These are phyloP conservation scores for Neelides folsomi DNA, from an alignment of 2,888 invertebrate species.

Conservation along the genomic window DNA sequence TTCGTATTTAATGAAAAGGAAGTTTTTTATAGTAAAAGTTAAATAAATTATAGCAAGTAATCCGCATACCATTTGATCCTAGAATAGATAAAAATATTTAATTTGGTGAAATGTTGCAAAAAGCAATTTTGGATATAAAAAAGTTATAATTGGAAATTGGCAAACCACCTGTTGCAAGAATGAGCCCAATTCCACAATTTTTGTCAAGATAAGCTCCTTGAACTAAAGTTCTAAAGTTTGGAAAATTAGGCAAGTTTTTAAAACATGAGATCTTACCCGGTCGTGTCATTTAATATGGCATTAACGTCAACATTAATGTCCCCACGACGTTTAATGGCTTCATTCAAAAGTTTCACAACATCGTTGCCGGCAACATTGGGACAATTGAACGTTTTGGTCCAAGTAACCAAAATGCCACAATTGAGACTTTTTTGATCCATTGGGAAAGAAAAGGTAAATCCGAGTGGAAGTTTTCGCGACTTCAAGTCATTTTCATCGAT, in stretches of 20 bases:
- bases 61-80: too few relatives aligned
- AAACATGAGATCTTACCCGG: neutral
- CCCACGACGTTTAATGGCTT: slow-evolving; percentile 47
- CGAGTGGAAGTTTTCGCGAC: slow-evolving; percentile 49
- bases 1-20: too few relatives aligned
- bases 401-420: slow-evolving; percentile 60
- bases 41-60: too few relatives aligned
- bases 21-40: too few relatives aligned
- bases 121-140: too few relatives aligned
- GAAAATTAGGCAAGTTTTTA: neutral
- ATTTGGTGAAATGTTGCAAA: too few relatives aligned
- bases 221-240: slow-evolving; percentile 44
- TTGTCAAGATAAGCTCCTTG: slow-evolving; percentile 55
- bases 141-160: too few relatives aligned
- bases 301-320: slow-evolving; percentile 51
- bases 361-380: slow-evolving; percentile 55
- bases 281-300: slow-evolving; percentile 65
- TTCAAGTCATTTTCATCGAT: slow-evolving; percentile 48
- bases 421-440: slow-evolving; percentile 60
- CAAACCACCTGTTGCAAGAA: slow-evolving; percentile 65
- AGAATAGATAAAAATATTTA: too few relatives aligned
- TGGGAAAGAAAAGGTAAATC: slow-evolving; percentile 76
- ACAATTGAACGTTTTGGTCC: slow-evolving; percentile 73
- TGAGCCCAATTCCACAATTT: slow-evolving; percentile 55
- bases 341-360: slow-evolving; percentile 53